Conservation (phyloP, 2,797 vertebrate genomes). For the Brachymystax lenok region DNA sequence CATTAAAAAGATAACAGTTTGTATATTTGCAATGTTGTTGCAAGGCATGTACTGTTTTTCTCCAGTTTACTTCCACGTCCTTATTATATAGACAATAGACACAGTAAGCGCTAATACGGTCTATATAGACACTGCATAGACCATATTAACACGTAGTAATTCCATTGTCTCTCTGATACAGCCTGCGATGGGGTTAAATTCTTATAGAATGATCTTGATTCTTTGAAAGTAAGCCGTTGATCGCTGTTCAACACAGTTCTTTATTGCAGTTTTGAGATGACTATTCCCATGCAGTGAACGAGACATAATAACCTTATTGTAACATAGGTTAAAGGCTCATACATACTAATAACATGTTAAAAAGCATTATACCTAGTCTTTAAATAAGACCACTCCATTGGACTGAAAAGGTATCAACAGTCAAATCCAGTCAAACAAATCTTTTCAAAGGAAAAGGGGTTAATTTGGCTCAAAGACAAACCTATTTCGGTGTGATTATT, state of each 20-base stretch:
- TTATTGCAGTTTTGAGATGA: not conserved
- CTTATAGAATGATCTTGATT: not conserved
- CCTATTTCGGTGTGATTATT: slow-evolving; percentile 72
- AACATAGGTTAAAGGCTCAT: not conserved
- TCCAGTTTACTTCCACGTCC: not conserved
- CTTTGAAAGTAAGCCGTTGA: not conserved
- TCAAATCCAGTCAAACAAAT: slow-evolving; percentile 71
- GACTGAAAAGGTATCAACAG: slow-evolving; percentile 51
- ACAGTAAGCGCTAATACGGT: not conserved
- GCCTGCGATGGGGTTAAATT: slow-evolving; percentile 11
- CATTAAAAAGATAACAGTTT: not conserved
- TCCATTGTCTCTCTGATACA: not conserved
- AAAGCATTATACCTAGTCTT: not conserved
- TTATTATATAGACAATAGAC: not conserved
- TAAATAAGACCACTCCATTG: not conserved
- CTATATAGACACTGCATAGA: not conserved
- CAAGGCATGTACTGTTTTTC: not conserved
- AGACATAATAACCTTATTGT: not conserved
- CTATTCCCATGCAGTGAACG: not conserved
- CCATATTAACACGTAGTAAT: no score
- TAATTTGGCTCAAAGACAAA: slow-evolving; percentile 72
- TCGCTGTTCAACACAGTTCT: not conserved
- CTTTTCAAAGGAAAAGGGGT: slow-evolving; percentile 63
- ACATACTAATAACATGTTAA: not conserved
- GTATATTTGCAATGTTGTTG: not conserved